Conservation (phyloP, 1,140 invertebrate species). For the Probaryconus sp. region DNA sequence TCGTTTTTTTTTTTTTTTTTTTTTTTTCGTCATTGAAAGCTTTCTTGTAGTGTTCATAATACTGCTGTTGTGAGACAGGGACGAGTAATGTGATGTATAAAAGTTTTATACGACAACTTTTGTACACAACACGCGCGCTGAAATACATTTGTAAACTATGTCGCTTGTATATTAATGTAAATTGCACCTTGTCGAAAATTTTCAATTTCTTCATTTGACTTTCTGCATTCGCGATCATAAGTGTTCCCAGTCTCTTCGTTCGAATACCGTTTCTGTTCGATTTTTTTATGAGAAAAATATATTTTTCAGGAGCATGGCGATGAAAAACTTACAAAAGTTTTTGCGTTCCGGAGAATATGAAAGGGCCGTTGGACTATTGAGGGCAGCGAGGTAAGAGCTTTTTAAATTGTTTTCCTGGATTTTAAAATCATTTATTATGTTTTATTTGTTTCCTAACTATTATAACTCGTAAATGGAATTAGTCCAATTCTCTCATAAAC, state of each 20-base stretch:
- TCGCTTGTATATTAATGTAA: constrained; percentile 41
- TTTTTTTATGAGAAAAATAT: constrained; percentile 45
- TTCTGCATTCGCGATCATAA: constrained; percentile 4
- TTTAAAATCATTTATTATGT: too few relatives aligned
- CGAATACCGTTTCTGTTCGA: not conserved
- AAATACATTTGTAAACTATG: constrained; percentile 55
- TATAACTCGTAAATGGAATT: too few relatives aligned
- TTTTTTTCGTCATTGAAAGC: constrained; percentile 55
- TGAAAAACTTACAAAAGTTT: constrained; percentile 90
- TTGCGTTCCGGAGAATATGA: constrained; percentile 85
- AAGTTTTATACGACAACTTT: constrained; percentile 57
- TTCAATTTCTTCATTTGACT: constrained; percentile 31
- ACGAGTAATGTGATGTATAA: constrained; percentile 56
- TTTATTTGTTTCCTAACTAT: too few relatives aligned
- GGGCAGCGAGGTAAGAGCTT: constrained; percentile 87
- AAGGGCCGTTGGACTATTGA: constrained; percentile 88
- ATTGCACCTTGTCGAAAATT: constrained; percentile 24
- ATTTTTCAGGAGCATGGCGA: constrained; percentile 86
- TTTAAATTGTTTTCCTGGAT: constrained; percentile 20
- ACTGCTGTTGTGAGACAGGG: constrained; percentile 40
- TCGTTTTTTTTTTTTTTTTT: too few relatives aligned
- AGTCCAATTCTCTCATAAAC: too few relatives aligned
- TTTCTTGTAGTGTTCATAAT: constrained; percentile 58
- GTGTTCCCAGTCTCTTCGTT: not conserved
- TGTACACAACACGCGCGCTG: constrained; percentile 43